These are phyloP conservation scores for Montipora sp. DNA, from an alignment of 64 coral and sea anemone species.

Conservation along the genomic window DNA sequence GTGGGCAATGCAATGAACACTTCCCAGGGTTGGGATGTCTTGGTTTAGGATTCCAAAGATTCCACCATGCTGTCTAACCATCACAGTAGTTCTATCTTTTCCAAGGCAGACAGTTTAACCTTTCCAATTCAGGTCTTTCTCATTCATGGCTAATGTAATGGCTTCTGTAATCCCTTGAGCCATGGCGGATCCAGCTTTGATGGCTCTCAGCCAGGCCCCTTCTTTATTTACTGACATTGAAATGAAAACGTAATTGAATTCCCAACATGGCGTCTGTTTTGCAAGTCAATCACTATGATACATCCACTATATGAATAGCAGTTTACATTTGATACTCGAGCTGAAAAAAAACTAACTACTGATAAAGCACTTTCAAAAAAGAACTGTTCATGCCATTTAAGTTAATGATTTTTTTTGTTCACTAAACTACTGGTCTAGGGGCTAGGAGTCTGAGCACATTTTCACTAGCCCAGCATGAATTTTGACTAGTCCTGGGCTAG, in stretches of 20 bases:
- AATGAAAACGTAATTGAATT: background rate
- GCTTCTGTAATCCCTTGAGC: conserved; percentile 42
- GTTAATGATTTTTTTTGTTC: conserved; percentile 4
- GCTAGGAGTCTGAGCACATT: conserved; percentile 36
- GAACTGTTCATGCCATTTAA: background rate
- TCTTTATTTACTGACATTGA: too few relatives aligned
- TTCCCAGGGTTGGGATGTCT: background rate
- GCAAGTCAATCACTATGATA: conserved; percentile 20
- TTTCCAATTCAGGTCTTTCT: conserved; percentile 38
- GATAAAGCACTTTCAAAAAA: conserved; percentile 18
- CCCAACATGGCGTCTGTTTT: conserved; percentile 36
- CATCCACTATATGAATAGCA: conserved; percentile 4
- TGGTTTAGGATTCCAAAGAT: background rate
- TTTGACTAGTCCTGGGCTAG: conserved; percentile 50
- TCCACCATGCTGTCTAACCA: background rate
- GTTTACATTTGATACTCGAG: background rate
- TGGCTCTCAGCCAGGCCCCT: too few relatives aligned
- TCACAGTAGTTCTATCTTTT: conserved; percentile 52
- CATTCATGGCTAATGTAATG: background rate
- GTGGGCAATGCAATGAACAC: background rate
- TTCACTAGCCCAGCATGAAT: conserved; percentile 38
- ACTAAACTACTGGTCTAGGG: conserved; percentile 44
- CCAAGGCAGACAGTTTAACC: conserved; percentile 30
- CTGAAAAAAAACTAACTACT: background rate
- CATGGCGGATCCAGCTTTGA: too few relatives aligned